Base-by-base conservation (phyloP, 2,797 vertebrate species). In the Alectoris magna region DNA sequence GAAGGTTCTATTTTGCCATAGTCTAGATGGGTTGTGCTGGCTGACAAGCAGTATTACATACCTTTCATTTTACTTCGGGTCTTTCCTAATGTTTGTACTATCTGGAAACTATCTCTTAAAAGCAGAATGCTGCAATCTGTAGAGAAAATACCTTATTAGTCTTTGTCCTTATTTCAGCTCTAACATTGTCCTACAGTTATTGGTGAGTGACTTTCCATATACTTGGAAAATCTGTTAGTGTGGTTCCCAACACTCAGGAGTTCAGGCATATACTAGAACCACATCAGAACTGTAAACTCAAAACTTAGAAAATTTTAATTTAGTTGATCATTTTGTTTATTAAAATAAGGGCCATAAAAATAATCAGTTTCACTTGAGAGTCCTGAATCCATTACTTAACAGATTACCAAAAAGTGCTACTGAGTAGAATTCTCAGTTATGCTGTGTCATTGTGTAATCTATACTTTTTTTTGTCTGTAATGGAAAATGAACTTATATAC, bases 41-140 rank as follows among this genome's bases (percentile, higher is more conserved):
- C 58, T 96, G 84, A 75, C 75, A 89, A 63, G 68, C 84, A 94
- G 81, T 10, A 29, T 71, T 74, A 63, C 71, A 69, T 91, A 38
- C 56, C 43, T 71, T 67, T 89, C 72, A 69, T 62, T 84, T 94
- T 78, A 72, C 56, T 94, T 87, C 29, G 46, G 27, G 91, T 95
- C 82, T 36, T 91, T 96, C 89, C 71, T 91, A 84, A 56, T 63
- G 16, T 93, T 96, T 91, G 21, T 83, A 74, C 64, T 83, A 43
- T 39, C 75, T 92, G 81, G 56, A 94, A 96, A 94, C 84, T 78
- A 81, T 59, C 76, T 88, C 55, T 83, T 75, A 86, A 60, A 91
- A 80, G 34, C 19, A 4, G 48, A 75, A 63, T 86, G 38, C 89
- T 87, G 67, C 43, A 55, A 43, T 91, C 77, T 69, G 73, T 87